phyloP scores from a whole-genome alignment of 1,140 invertebrate genomes.

The Anoplophora glabripennis region DNA sequence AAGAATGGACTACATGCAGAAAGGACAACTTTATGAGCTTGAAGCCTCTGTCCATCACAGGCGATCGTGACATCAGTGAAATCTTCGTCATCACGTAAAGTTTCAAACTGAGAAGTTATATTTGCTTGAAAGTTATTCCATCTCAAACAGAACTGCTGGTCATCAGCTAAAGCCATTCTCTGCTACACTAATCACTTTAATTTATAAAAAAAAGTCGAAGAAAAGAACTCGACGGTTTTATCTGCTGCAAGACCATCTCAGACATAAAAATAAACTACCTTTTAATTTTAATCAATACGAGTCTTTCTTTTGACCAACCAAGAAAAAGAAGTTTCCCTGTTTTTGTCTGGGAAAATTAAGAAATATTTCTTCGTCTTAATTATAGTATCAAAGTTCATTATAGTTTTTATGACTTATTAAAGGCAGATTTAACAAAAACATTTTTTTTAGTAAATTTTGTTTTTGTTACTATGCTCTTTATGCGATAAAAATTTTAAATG shows the following conservation, averaged over 20 bases:
- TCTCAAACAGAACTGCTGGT: conserved; percentile 86
- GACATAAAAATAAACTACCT: conserved; percentile 41
- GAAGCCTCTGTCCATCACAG: conserved; percentile 71
- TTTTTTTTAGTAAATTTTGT: conserved; percentile 11
- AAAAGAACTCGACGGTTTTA: neutral
- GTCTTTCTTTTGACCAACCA: conserved; percentile 42
- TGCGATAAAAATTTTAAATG: too few species aligned
- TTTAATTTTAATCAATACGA: conserved; percentile 45
- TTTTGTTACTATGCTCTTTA: neutral
- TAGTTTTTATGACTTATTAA: neutral
- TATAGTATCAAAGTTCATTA: neutral
- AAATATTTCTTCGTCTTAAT: neutral
- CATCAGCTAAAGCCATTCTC: conserved; percentile 55
- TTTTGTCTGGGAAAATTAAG: conserved; percentile 19
- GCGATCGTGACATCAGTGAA: conserved; percentile 81
- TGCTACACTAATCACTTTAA: conserved; percentile 16
- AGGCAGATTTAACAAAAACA: neutral
- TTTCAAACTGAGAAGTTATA: conserved; percentile 78
- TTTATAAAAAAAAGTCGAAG: neutral
- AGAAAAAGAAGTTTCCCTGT: conserved; percentile 41
- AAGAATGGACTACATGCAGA: conserved; percentile 79
- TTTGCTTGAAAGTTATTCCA: conserved; percentile 92
- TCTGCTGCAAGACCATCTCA: conserved; percentile 28
- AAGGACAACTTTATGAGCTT: conserved; percentile 77
- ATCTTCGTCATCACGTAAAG: conserved; percentile 74